Conservation (phyloP, 2,113 vertebrate species). For the Anthoscopus minutus region DNA sequence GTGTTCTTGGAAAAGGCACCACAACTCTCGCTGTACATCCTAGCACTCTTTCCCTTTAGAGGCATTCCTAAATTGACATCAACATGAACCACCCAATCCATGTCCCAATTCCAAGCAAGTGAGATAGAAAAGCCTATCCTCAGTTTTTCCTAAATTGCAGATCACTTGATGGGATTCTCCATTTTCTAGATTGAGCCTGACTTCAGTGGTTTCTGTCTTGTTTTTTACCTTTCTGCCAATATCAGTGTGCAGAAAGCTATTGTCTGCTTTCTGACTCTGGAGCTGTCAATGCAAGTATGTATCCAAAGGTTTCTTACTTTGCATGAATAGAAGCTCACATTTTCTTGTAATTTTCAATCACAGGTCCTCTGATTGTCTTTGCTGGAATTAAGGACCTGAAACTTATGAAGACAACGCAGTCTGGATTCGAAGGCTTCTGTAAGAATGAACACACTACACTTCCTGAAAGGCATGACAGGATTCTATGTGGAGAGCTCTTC, state of each 20-base stretch:
- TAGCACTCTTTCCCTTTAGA: neutral
- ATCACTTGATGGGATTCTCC: neutral
- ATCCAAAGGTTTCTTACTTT: neutral
- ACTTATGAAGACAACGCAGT: conserved; percentile 92
- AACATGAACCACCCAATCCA: neutral
- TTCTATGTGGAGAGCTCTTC: conserved; percentile 85
- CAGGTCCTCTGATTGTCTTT: conserved; percentile 81
- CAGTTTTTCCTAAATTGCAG: neutral
- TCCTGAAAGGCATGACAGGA: conserved; percentile 83
- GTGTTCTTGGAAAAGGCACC: neutral
- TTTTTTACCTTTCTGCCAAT: neutral
- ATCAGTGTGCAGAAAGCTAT: neutral
- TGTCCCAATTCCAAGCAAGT: neutral
- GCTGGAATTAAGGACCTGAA: conserved; percentile 89
- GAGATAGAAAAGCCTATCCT: neutral
- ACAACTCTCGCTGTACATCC: neutral
- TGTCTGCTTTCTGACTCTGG: neutral
- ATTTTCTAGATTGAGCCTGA: neutral
- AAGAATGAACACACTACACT: conserved; percentile 87
- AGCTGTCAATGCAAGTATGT: neutral
- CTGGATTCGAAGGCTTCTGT: conserved; percentile 89
- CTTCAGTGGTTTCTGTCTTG: neutral
- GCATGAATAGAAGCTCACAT: neutral
- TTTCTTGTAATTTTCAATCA: neutral
- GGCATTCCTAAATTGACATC: neutral